phyloP scores from a whole-genome alignment of 2,888 invertebrate genomes.

The Lamproptera curius region DNA sequence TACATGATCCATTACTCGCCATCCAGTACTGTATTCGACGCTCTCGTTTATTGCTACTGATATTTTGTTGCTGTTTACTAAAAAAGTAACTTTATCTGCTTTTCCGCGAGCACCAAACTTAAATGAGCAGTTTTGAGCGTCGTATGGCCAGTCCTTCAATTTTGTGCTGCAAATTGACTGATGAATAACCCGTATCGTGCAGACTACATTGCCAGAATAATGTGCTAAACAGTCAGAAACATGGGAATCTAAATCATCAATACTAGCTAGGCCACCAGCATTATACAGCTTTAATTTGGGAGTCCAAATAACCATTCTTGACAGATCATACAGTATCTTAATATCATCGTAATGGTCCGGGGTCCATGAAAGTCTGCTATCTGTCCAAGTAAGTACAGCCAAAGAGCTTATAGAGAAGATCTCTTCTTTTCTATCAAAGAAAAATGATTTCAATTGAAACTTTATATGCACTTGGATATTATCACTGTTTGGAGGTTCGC shows the following conservation, averaged over 20 bases:
- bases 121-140: conserved; percentile 36
- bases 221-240: conserved; percentile 27
- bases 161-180: conserved; percentile 30
- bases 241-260: conserved; percentile 12
- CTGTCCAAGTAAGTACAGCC: conserved; percentile 30
- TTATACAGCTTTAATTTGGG: conserved; percentile 32
- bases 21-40: conserved; percentile 39
- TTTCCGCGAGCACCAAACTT: conserved; percentile 24
- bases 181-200: conserved; percentile 18
- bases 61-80: conserved; percentile 20
- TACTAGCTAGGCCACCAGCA: conserved; percentile 6
- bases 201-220: conserved; percentile 28
- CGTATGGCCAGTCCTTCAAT: conserved; percentile 43
- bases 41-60: conserved; percentile 28
- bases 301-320: conserved; percentile 27
- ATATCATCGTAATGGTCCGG: conserved; percentile 28
- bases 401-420: conserved; percentile 29
- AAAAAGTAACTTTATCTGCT: conserved; percentile 23
- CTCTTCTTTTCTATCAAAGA: conserved; percentile 31
- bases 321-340: conserved; percentile 6
- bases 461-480: conserved; percentile 24
- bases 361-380: conserved; percentile 32
- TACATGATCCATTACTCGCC: conserved; percentile 40
- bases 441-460: conserved; percentile 36
- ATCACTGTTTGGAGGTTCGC: conserved; percentile 10